Conservation (phyloP, 1,140 invertebrate species). For the Bombus picipes region DNA sequence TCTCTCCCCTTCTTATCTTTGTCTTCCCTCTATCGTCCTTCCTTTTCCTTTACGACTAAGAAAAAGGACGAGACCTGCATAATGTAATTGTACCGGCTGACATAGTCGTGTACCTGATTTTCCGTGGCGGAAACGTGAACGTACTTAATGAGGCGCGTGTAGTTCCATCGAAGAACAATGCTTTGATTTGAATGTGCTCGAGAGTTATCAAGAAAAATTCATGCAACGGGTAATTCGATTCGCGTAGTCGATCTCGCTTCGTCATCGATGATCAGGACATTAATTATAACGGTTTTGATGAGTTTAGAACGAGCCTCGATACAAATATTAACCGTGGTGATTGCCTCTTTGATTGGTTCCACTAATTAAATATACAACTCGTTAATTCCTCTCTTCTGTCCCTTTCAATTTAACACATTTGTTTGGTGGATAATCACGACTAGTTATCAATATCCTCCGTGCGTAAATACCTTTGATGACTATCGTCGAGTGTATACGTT, state of each 20-base stretch:
- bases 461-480: background rate
- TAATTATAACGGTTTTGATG: constrained; percentile 5
- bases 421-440: too few relatives aligned
- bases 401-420: too few relatives aligned
- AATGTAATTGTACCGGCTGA: constrained; percentile 42
- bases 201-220: background rate
- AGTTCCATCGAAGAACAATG: too few relatives aligned
- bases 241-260: too few relatives aligned
- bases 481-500: background rate
- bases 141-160: constrained; percentile 37
- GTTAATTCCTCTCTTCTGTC: too few relatives aligned
- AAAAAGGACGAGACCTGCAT: constrained; percentile 53
- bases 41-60: constrained; percentile 31
- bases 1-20: constrained; percentile 10
- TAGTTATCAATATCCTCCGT: background rate
- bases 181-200: background rate
- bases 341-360: background rate
- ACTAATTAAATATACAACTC: too few relatives aligned
- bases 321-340: constrained; percentile 9
- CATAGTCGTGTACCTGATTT: constrained; percentile 38
- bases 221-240: background rate
- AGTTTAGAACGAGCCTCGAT: too few relatives aligned
- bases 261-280: constrained; percentile 11
- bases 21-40: background rate
- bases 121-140: background rate